A percentile compares a stretch with the other conserved stretches of the same genome.
Evolutionary conservation across 2,888 invertebrate species (phyloP).

Genomic region (Keiferia lycopersicella): DNA sequence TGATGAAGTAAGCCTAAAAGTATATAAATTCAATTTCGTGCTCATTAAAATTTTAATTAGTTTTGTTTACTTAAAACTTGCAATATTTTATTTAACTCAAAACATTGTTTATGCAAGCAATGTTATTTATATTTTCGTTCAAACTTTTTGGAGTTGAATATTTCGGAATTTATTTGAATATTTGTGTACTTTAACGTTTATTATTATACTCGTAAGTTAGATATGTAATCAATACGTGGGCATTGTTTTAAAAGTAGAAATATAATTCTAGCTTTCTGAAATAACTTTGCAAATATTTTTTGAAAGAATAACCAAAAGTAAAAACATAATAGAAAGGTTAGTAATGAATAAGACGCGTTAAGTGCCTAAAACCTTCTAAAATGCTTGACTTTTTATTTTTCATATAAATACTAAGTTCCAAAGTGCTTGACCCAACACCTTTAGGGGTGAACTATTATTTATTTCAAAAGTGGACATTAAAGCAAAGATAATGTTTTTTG

Average conservation of each 20-base stretch:
- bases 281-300: neutral
- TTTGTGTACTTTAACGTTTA: neutral
- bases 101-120: neutral
- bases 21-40: neutral
- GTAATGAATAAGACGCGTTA: neutral
- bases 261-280: no score
- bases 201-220: neutral
- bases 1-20: no score
- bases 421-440: conserved; percentile 20
- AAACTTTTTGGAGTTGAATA: no score
- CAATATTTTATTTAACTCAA: no score
- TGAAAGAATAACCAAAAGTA: neutral
- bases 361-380: no score
- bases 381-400: neutral
- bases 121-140: neutral
- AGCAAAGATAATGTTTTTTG: conserved; percentile 44
- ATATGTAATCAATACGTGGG: no score
- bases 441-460: conserved; percentile 18
- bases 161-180: no score
- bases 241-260: no score
- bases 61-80: neutral
- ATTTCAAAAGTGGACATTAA: conserved; percentile 40
- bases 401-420: neutral
- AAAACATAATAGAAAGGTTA: neutral
- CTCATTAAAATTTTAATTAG: neutral